Percentiles rank a stretch among this genome's conserved stretches.
Conservation (phyloP, 2,797 vertebrate genomes). For the Lepus oiostolus region DNA sequence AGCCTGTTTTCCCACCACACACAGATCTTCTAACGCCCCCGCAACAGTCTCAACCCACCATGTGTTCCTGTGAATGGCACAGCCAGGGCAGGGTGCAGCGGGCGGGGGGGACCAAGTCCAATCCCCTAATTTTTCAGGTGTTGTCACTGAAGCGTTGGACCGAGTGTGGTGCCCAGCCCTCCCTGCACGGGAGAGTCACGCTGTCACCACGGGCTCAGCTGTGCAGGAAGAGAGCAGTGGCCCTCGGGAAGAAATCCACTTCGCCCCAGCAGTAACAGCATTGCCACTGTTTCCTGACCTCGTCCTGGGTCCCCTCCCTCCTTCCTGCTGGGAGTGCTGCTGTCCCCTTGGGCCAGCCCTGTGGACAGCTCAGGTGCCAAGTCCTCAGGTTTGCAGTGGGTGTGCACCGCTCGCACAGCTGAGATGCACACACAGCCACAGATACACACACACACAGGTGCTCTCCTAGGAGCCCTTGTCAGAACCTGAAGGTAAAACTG, state of each 20-base stretch:
- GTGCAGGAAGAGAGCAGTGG: background rate
- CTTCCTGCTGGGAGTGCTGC: background rate
- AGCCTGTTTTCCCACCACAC: background rate
- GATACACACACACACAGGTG: background rate
- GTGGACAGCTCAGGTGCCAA: background rate
- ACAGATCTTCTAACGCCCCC: background rate
- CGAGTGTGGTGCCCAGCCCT: background rate
- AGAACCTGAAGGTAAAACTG: background rate
- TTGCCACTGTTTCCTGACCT: background rate
- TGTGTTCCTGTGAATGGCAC: background rate
- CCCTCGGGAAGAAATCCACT: background rate
- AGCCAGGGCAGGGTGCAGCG: background rate
- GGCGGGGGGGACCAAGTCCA: background rate
- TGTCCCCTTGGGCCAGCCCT: background rate
- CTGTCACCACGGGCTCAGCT: background rate
- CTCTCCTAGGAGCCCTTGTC: background rate
- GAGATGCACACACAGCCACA: background rate
- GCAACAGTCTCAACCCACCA: background rate
- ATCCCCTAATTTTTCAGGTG: background rate
- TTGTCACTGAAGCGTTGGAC: background rate
- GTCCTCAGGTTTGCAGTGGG: background rate
- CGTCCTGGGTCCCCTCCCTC: background rate
- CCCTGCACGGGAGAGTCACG: background rate
- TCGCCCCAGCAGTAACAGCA: background rate
- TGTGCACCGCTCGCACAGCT: background rate